Base-by-base conservation (phyloP, 2,113 vertebrate genomes). In the Steatornis caripensis region DNA sequence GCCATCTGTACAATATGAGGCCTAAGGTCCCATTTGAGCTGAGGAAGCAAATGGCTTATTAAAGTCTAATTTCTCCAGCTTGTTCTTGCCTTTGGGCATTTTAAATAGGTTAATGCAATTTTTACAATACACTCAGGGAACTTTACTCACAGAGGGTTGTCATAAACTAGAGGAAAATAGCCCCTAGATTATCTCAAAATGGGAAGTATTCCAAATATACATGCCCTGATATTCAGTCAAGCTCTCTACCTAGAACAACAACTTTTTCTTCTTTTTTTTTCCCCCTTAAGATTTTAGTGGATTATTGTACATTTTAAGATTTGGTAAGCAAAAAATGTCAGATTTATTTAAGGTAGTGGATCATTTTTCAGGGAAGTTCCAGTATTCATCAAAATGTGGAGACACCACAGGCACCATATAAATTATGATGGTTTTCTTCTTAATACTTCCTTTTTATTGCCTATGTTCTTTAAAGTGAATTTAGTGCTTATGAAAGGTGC, bases 91-190 rank as follows among this genome's bases (percentile, higher is more conserved):
- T 96, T 96, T 97, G 84, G 92, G 81, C 94, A 95, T 97, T 95
- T 96, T 96, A 97, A 97, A 95, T 96, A 97, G 88, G 95, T 95
- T 97, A 96, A 95, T 95, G 91, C 77, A 93, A 69, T 95, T 96
- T 97, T 97, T 97, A 97, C 87, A 95, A 58, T 89, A 83, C 69
- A 82, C 84, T 84, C 54, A 96, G 92, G 90, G 89, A 97, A 93
- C 69, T 90, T 97, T 88, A 93, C 49, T 96, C 76, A 89, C n/a
- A 94, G 65, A 54, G 24, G 71, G 60, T 91, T 94, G 89, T 93
- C 92, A 95, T 95, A 96, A 95, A 93, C 75, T 61, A 84, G 58
- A 87, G 79, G 58, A 90, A 96, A 96, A 95, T 90, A 94, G 81
- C 70, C 84, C 76, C 86, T 81, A 92, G 77, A 92, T 96, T 95